A percentile compares a stretch with the other conserved stretches of the same genome.
Conservation (phyloP, 2,113 vertebrate genomes). For the Gymnogyps californianus region DNA sequence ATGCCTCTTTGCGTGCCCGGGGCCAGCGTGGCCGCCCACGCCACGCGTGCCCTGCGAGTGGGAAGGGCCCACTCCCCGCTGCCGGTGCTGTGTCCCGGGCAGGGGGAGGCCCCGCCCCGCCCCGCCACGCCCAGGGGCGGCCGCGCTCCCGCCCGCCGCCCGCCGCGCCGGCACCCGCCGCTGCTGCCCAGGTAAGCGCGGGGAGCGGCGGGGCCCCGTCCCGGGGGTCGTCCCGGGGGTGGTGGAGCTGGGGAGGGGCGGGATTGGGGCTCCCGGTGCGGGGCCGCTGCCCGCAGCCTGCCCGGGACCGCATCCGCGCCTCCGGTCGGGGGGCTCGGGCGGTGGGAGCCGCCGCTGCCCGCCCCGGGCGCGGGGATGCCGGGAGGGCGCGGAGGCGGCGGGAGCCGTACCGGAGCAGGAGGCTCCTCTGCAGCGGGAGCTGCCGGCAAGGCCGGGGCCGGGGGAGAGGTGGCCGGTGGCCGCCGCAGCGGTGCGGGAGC, state of each 20-base stretch:
- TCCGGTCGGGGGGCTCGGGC: not conserved
- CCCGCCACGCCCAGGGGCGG: not conserved
- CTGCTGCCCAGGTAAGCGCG: not conserved
- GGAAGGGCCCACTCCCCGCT: too few relatives aligned
- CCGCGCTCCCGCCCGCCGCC: not conserved
- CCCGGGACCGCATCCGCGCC: not conserved
- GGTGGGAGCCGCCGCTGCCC: not conserved
- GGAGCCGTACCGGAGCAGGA: not conserved
- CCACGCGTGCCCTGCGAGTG: fast-evolving
- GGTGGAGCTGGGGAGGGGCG: too few relatives aligned
- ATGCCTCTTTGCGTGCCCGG: not conserved
- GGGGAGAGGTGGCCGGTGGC: not conserved
- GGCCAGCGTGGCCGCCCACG: fast-evolving
- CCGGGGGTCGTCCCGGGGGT: not conserved
- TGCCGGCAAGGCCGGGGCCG: not conserved
- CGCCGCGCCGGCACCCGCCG: not conserved
- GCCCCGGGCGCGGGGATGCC: not conserved
- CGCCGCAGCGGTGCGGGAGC: not conserved
- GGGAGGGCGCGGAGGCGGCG: not conserved
- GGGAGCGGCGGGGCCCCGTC: not conserved
- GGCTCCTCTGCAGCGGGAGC: not conserved
- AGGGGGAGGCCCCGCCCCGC: not conserved
- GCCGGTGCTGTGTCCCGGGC: not conserved
- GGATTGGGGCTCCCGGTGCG: not conserved
- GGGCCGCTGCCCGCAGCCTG: not conserved